phyloP scores from a whole-genome alignment of 1,140 invertebrate genomes.

The Ceratina japonica region DNA sequence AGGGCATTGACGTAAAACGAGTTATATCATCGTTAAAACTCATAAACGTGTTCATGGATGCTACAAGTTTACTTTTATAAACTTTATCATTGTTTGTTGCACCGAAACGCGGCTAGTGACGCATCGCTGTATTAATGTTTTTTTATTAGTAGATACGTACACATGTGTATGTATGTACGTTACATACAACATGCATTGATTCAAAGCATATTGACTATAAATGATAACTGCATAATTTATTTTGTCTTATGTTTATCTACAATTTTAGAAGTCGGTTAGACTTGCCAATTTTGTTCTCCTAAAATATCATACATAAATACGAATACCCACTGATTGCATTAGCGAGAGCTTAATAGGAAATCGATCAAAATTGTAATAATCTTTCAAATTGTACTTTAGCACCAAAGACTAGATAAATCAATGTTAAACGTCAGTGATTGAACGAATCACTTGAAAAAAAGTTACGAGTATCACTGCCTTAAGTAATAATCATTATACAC shows the following conservation, averaged over 20 bases:
- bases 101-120: background rate
- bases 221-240: too few species aligned
- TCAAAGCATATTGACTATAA: too few species aligned
- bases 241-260: too few species aligned
- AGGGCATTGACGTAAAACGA: background rate
- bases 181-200: too few species aligned
- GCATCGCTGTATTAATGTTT: background rate
- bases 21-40: conserved; percentile 2
- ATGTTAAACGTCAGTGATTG: background rate
- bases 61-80: background rate
- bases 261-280: background rate
- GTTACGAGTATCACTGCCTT: background rate
- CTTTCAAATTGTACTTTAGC: background rate
- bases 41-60: background rate
- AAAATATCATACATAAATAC: too few species aligned
- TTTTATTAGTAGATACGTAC: too few species aligned
- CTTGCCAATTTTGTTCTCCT: background rate
- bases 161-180: too few species aligned
- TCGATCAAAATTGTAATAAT: background rate
- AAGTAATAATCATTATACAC: background rate
- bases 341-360: background rate
- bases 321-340: too few species aligned
- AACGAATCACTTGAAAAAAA: conserved; percentile 13
- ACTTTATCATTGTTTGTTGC: conserved; percentile 7
- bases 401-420: background rate